phyloP scores from a whole-genome alignment of 2,113 vertebrate genomes.

The Motacilla alba region DNA sequence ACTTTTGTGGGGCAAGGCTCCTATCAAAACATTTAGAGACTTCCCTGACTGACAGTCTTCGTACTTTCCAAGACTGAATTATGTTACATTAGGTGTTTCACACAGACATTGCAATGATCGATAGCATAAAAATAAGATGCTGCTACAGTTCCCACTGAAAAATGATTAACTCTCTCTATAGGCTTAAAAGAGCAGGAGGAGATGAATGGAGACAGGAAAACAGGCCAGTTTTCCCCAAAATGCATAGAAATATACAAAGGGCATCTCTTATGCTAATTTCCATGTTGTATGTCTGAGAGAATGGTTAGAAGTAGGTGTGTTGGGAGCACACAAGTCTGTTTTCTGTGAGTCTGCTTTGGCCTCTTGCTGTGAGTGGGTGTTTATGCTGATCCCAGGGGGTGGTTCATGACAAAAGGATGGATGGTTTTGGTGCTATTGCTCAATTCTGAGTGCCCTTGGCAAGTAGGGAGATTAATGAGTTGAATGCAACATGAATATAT shows the following conservation, averaged over 20 bases:
- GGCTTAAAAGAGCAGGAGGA: not conserved
- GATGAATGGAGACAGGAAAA: not conserved
- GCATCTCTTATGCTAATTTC: not conserved
- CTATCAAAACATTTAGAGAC: not conserved
- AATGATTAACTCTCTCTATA: not conserved
- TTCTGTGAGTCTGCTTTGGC: not conserved
- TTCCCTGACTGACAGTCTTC: not conserved
- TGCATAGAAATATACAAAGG: not conserved
- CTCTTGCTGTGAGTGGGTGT: not conserved
- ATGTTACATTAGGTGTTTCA: not conserved
- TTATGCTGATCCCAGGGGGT: not conserved
- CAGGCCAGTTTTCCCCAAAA: not conserved
- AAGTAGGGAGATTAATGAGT: slow-evolving; percentile 37
- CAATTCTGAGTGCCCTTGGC: not conserved
- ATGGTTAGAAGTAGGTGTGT: not conserved
- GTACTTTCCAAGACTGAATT: not conserved
- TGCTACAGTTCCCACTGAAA: not conserved
- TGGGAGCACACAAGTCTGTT: not conserved
- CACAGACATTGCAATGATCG: not conserved
- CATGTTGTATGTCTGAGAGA: not conserved
- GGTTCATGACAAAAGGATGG: slow-evolving; percentile 10
- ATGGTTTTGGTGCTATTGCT: not conserved
- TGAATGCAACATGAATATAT: not conserved
- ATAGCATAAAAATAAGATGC: not conserved
- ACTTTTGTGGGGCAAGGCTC: not conserved